Evolutionary conservation across 2,888 invertebrate genomes (phyloP).

Genomic region (Fragum whitleyi): DNA sequence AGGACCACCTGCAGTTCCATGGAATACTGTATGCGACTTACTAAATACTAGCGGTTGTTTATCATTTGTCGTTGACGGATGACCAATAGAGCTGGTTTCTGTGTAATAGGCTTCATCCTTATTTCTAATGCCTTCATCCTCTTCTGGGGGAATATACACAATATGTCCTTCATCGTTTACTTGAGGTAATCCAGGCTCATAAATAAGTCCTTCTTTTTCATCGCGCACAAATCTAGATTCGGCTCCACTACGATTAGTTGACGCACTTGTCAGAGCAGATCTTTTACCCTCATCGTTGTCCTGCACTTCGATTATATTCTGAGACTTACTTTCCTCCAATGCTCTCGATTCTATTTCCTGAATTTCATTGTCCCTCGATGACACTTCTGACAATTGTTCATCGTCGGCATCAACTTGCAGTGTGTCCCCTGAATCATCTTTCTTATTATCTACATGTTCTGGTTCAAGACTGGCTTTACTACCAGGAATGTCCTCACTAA

Average conservation of each 20-base stretch:
- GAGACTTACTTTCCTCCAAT: neutral
- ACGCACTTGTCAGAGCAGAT: neutral
- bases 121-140: neutral
- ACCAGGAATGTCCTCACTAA: too few relatives aligned
- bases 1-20: neutral
- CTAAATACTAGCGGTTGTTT: conserved; percentile 8
- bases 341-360: neutral
- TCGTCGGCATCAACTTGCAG: neutral
- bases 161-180: neutral
- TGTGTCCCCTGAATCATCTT: neutral
- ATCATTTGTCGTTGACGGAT: neutral
- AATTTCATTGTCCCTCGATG: neutral
- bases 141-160: neutral
- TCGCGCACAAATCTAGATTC: conserved; percentile 5
- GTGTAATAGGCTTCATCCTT: conserved; percentile 9
- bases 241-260: neutral
- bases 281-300: neutral
- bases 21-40: neutral
- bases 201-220: conserved; percentile 14
- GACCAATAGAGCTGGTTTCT: conserved; percentile 9
- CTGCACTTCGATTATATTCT: neutral
- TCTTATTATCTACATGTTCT: neutral
- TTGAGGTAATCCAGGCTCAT: conserved; percentile 12
- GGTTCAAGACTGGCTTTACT: neutral
- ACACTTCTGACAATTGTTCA: neutral